Evolutionary conservation across 2,797 vertebrate genomes (phyloP), one percentile per base, ranked within the genome.

Genomic region (Podargus strigoides): DNA sequence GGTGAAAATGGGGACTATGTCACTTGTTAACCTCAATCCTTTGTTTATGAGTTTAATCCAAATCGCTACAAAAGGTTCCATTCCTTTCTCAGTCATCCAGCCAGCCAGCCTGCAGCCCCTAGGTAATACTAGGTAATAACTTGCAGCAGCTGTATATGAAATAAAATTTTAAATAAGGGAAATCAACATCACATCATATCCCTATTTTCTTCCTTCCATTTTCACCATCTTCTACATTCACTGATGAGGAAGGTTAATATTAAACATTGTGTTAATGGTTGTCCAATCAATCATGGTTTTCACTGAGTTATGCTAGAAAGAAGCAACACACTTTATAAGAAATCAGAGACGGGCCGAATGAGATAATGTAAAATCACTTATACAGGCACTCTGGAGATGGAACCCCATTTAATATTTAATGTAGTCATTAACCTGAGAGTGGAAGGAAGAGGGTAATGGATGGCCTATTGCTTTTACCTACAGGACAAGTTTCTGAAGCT

Each of bases 341-440:
- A 98, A 98, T 98, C 97, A 97, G 97, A 98, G 96, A 93, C 84
- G 74, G 73, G 56, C 59, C 96, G 97, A 94, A 97, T 97, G 97
- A 98, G 97, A 97, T 98, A 97, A 97, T 97, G 96, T 97, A 97
- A 98, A 97, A 97, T 97, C 97, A 97, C 97, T 98, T 97, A 97
- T 76, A 85, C 42, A 94, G 91, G 94, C 95, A 97, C 97, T 96
- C 95, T 95, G 80, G 96, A 97, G 98, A 97, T 69, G 39, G 95
- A 97, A 97, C 92, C 91, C 89, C 3, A 0, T 94, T 98, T 96
- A 98, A 98, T 98, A 97, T 97, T 98, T 98, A 97, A 98, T 97
- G 94, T 63, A 94, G 97, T 97, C 96, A 97, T 98, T 98, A 98
- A 97, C 97, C 96, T 96, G 94, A 97, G 94, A 97, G 95, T 74